Base-by-base conservation (phyloP, 1,140 invertebrate species). In the Leucophenga varia region DNA sequence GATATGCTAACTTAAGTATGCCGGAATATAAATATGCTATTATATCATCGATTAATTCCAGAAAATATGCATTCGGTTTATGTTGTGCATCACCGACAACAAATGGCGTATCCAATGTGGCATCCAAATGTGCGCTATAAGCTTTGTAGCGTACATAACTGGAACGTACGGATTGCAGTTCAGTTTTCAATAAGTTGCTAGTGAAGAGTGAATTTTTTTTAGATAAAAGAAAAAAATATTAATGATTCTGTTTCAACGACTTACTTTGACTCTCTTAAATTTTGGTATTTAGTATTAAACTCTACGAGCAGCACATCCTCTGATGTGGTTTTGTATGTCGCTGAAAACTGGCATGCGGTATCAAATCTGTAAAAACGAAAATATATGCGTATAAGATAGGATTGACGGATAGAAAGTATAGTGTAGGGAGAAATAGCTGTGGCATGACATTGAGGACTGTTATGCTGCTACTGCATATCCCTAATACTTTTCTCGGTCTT, bases 61-160 rank as follows among this genome's bases (percentile, higher is more conserved):
- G 22, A 16, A 52, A 52, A 47, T 32, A 52, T 17, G 37, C 8
- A 17, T 47, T 43, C 6, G 50, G 50, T 20, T 43, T 47, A 17
- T 52, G 50, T 5, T 43, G 43, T 17, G 39, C 28, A 43, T 52
- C 50, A 6, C 50, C 50, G 2, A 13, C 14, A 10, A 52, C 47
- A 9, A 52, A 18, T 19, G 45, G 40, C 5, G 31, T 47, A 16
- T 43, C 14, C 1, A 39, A 10, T 1, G 25, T 28, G 31, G 47
- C 19, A 40, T 52, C 21, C 16, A 52, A n/a, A 13, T 28, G 14
- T 2, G 3, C 10, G 35, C 30, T 42, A n/a, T 39, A 16, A 12
- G 36, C 12, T 12, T 39, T 21, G 32, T 6, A 52, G 47, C 3
- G 20, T 6, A 3, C 20, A 14, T 39, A 52, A 38, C 49, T 52